phyloP scores from a whole-genome alignment of 2,888 invertebrate genomes.

The Agonopterix alstromeriana region DNA sequence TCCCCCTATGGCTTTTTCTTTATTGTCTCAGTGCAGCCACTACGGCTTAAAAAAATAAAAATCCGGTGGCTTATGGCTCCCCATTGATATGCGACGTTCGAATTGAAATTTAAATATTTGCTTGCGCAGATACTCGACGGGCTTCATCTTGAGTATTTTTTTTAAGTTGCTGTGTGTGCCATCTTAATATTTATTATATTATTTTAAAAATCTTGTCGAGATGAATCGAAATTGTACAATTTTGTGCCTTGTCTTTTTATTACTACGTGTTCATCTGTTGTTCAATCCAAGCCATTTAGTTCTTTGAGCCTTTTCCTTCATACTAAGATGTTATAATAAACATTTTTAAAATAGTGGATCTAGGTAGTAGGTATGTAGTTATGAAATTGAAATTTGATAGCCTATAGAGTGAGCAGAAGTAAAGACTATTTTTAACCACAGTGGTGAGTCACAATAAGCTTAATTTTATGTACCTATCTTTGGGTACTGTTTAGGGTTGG shows the following conservation, averaged over 20 bases:
- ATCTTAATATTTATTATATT: constrained; percentile 69
- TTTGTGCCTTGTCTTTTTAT: not conserved
- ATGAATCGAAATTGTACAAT: constrained; percentile 1
- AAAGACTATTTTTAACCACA: too few species aligned
- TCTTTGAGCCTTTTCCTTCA: too few species aligned
- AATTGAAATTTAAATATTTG: constrained; percentile 77
- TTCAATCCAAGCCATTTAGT: too few species aligned
- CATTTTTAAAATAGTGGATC: too few species aligned
- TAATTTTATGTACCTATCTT: too few species aligned
- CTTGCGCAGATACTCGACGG: constrained; percentile 60
- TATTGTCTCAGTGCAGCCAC: constrained; percentile 69
- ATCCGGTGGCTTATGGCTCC: constrained; percentile 75
- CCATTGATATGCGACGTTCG: constrained; percentile 76
- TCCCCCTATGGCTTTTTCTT: constrained; percentile 65
- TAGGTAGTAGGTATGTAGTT: too few species aligned
- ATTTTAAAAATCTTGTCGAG: constrained; percentile 12
- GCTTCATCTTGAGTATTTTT: constrained; percentile 62
- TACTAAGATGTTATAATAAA: too few species aligned
- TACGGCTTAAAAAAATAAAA: constrained; percentile 56
- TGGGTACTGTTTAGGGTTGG: too few species aligned
- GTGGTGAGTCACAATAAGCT: too few species aligned
- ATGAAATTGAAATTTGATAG: too few species aligned
- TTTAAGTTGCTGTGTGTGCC: constrained; percentile 56
- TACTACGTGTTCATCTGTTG: constrained; percentile 1
- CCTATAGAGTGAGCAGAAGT: too few species aligned